Base-by-base conservation (phyloP, 2,888 invertebrate species). In the Caenorhabditis wallacei region DNA sequence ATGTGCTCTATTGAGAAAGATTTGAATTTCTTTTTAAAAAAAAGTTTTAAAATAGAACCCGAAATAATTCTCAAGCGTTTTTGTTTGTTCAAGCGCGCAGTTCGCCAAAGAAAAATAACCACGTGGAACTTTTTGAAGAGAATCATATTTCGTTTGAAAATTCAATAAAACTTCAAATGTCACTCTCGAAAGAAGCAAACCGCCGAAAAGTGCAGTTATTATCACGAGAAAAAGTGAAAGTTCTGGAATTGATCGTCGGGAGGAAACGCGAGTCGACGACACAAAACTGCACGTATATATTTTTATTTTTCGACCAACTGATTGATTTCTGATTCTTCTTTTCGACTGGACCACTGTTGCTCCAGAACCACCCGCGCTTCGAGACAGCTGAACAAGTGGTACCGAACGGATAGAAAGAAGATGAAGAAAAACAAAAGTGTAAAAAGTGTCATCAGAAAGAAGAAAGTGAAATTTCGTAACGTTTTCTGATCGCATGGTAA, bases 241-340 rank as follows among this genome's bases (percentile, higher is more conserved):
- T 63, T 63, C 63, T 63, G 63, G 46, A 63, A 59, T 35, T 35
- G 57, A 35, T 57, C 35, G 20, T 10, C 43, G 46, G 13, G 16
- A 40, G 10, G 48, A n/a, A 66, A 20, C 3, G n/a, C 13, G 59
- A 40, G 59, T 22, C n/a, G 24, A 24, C 24, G 24, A 53, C 53
- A 48, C 46, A 35, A 59, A 66, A 66, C 64, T 48, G 64, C 64
- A 66, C 64, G 64, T 66, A 51, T n/a, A n/a, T n/a, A n/a, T 51
- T 51, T 46, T 63, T 48, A 46, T 63, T 46, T 63, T 66, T 26
- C 35, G 51, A 18, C 48, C 63, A 46, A 48, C 63, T 59, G 59
- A 51, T 51, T 48, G 64, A 66, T 51, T 51, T 66, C 13, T 66
- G 64, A 51, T 66, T 51, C 51, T 37, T 64, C 16, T 18, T 48